Conservation (phyloP, 1,140 invertebrate genomes). For the Drosophila lacertosa region DNA sequence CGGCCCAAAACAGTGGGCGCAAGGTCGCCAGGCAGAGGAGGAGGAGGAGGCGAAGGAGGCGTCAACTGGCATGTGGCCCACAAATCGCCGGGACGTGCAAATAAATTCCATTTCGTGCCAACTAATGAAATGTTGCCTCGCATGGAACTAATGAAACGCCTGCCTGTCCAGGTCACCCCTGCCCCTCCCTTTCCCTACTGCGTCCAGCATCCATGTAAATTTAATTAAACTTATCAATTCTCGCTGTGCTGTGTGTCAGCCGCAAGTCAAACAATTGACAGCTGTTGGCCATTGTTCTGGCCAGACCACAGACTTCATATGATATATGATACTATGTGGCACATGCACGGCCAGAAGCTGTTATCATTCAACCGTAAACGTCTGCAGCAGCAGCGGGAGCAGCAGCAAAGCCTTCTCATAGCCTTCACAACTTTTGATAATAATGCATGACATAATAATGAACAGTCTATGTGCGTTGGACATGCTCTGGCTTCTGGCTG, state of each 20-base stretch:
- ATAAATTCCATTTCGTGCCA: constrained; percentile 30
- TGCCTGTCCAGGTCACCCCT: neutral
- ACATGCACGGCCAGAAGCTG: constrained; percentile 9
- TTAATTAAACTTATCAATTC: constrained; percentile 57
- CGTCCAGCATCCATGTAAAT: constrained; percentile 40
- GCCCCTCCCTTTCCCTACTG: neutral
- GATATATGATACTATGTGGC: constrained; percentile 27
- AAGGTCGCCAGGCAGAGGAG: too few species aligned
- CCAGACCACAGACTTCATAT: constrained; percentile 14
- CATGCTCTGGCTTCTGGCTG: too few species aligned
- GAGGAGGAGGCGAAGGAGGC: constrained; percentile 15
- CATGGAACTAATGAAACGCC: constrained; percentile 31
- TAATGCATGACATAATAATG: constrained; percentile 18
- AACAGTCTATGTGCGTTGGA: neutral
- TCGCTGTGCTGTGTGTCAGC: constrained; percentile 14
- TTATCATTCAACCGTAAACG: constrained; percentile 22
- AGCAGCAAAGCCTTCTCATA: neutral
- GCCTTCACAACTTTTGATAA: constrained; percentile 7
- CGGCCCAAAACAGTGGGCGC: constrained; percentile 12
- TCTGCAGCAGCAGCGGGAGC: constrained; percentile 10
- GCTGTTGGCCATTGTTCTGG: constrained; percentile 32
- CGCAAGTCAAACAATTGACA: constrained; percentile 52
- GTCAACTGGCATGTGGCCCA: constrained; percentile 39
- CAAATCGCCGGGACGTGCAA: constrained; percentile 34
- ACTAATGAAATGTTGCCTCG: constrained; percentile 42